Conservation (phyloP, 2,113 vertebrate genomes). For the Chaetodon trifascialis region DNA sequence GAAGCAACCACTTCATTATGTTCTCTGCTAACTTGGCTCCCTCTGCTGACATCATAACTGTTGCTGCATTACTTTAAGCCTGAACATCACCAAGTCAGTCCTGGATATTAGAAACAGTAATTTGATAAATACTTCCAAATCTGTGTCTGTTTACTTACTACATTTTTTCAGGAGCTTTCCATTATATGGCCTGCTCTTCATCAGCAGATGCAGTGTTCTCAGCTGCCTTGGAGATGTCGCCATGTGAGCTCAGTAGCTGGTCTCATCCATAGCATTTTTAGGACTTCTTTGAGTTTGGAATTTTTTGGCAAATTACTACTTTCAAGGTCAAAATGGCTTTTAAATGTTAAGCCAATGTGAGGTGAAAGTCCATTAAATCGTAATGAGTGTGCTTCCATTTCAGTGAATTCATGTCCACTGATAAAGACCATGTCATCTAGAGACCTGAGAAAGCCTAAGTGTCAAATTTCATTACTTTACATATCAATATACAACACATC, state of each 20-base stretch:
- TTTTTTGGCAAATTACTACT: background rate
- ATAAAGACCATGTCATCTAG: background rate
- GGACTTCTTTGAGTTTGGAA: background rate
- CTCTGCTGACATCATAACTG: slow-evolving; percentile 36
- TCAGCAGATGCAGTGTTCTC: background rate
- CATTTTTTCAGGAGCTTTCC: background rate
- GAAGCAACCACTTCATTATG: slow-evolving; percentile 19
- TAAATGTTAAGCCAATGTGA: background rate
- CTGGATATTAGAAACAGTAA: background rate
- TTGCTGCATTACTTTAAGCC: background rate
- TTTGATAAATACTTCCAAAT: background rate
- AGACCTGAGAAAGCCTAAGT: background rate
- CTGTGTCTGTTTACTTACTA: background rate
- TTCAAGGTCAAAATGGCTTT: no score
- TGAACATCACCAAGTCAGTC: background rate
- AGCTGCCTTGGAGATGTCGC: background rate
- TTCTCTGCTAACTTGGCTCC: slow-evolving; percentile 17
- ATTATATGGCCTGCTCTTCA: background rate
- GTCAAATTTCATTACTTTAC: background rate
- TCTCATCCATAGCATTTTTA: background rate
- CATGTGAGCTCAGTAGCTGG: background rate
- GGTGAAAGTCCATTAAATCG: background rate
- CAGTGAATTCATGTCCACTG: background rate
- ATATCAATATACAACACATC: background rate
- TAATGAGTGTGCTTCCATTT: background rate